phyloP scores from a whole-genome alignment of 23 tunicate genomes.

The Botrylloides violaceus region DNA sequence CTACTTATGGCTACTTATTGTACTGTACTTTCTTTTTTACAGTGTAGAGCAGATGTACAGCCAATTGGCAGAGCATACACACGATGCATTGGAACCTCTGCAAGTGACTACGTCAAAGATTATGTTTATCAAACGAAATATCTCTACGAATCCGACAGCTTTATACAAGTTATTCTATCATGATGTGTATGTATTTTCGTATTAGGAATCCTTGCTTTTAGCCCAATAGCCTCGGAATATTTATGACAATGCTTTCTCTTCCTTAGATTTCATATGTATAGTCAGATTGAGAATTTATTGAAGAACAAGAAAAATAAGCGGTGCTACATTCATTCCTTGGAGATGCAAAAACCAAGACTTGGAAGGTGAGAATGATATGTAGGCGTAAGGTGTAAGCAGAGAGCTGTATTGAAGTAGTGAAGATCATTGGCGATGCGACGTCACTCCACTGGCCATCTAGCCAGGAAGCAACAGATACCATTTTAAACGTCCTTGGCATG shows the following conservation, averaged over 20 bases:
- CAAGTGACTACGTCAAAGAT: slow-evolving; percentile 24
- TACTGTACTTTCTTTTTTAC: background rate
- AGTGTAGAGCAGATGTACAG: slow-evolving; percentile 66
- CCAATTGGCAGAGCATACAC: slow-evolving; percentile 34
- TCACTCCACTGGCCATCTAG: too few relatives aligned
- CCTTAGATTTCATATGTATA: slow-evolving; percentile 41
- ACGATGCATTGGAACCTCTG: slow-evolving; percentile 51
- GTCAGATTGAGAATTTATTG: slow-evolving; percentile 28
- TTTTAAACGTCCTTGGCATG: too few relatives aligned
- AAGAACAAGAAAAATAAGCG: slow-evolving; percentile 66
- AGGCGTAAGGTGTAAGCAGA: too few relatives aligned
- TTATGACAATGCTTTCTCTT: background rate
- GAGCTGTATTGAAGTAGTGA: too few relatives aligned
- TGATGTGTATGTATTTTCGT: slow-evolving; percentile 19
- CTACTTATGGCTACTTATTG: too few relatives aligned
- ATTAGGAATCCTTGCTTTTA: background rate
- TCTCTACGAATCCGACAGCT: slow-evolving; percentile 29
- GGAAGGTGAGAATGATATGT: slow-evolving; percentile 20
- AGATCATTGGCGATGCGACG: too few relatives aligned
- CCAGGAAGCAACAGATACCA: too few relatives aligned
- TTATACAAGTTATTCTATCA: slow-evolving; percentile 46
- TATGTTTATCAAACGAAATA: slow-evolving; percentile 29
- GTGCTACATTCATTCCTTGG: slow-evolving; percentile 76
- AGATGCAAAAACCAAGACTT: slow-evolving; percentile 57
- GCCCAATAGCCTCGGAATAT: too few relatives aligned